Conservation (phyloP, 2,113 vertebrate genomes). For the Centropus bengalensis region DNA sequence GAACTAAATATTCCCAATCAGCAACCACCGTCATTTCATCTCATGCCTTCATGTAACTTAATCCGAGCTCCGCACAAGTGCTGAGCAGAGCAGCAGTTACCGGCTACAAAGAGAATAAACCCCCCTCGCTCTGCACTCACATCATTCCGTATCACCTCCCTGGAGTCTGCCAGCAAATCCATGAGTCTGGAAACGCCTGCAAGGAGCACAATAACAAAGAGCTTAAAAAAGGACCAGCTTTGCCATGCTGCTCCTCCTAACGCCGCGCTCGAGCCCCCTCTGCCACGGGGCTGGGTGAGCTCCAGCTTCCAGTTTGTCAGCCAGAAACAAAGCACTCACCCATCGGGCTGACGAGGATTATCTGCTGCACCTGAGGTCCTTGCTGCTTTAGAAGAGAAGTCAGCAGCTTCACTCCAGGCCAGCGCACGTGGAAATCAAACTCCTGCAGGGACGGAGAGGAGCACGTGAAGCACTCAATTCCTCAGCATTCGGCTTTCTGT, state of each 20-base stretch:
- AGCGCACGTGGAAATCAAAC: conserved; percentile 98
- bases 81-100: background rate
- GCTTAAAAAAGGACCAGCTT: background rate
- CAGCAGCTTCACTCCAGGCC: conserved; percentile 94
- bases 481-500: background rate
- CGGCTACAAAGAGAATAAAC: background rate
- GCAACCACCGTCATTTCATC: background rate
- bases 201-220: background rate
- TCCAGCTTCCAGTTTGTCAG: background rate
- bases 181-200: conserved; percentile 96
- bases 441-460: conserved; percentile 77
- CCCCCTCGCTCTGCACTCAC: conserved; percentile 77
- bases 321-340: conserved; percentile 76
- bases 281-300: background rate
- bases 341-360: conserved; percentile 96
- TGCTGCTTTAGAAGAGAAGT: conserved; percentile 93
- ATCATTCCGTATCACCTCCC: conserved; percentile 97
- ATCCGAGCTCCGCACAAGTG: background rate
- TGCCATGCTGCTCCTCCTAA: background rate
- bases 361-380: conserved; percentile 90
- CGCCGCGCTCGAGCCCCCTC: background rate
- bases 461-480: fast-evolving
- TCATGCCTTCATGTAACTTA: fast-evolving
- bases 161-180: conserved; percentile 95
- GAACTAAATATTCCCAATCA: background rate